Base-by-base conservation (phyloP, 2,888 invertebrate genomes). In the Chrysomela aeneicollis region DNA sequence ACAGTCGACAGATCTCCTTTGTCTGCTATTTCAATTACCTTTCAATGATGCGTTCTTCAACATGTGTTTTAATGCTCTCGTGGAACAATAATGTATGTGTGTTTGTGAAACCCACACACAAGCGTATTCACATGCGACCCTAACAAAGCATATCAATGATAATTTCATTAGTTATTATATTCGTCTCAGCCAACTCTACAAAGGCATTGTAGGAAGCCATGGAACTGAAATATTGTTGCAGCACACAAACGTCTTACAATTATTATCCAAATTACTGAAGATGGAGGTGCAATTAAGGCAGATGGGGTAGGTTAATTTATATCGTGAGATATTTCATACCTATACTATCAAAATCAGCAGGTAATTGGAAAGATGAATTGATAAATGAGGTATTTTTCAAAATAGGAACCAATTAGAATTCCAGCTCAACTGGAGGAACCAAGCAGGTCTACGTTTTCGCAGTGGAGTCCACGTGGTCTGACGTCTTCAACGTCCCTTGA, bases 11-110 rank as follows among this genome's bases (percentile, higher is more conserved):
- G 42, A 42, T 42, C 42, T 15, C 6, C 42, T 15, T 42, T 42
- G 42, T 42, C 42, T 42, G 42, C 42, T 15, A 12, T 42, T 42
- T 12, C n/a, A 42, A 42, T 42, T 42, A 42, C n/a, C n/a, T 42
- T 42, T 42, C 12, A 42, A 42, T 42, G 42, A 42, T 42, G 42
- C 42, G 42, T 42, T 42, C 42, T 3, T 42, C 15, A 42, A 42
- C 42, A 42, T 42, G 42, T 42, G 42, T 42, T 8, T 42, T 42
- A 42, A 42, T 42, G 10, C 8, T 42, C 42, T n/a, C 1, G 42
- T 42, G 17, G 12, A 26, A 51, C 30, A 21, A 55, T 55, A 55
- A 55, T 42, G 10, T n/a, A 55, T 55, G 42, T 42, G 37, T 22
- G 22, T 42, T 22, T 42, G 9, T 15, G 15, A 42, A 52, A n/a